A percentile compares a stretch with the other conserved stretches of the same genome.
Evolutionary conservation across 2,113 vertebrate genomes (phyloP).

Genomic region (Alethe diademata): DNA sequence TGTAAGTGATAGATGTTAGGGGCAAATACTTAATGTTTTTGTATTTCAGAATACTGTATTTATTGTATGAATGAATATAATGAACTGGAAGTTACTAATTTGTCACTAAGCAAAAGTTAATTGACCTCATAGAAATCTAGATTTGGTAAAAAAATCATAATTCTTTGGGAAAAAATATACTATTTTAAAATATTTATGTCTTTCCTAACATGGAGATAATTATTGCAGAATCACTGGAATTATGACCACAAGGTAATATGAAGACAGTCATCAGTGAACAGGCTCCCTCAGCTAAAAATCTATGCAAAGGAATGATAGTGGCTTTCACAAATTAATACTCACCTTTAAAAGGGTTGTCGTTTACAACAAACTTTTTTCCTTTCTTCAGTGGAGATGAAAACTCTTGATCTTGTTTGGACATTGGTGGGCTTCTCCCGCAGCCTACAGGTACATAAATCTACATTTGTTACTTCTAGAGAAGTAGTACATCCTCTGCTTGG

Average conservation of each 20-base stretch:
- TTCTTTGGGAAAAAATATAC: background rate
- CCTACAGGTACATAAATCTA: background rate
- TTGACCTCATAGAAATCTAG: background rate
- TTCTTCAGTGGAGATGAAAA: background rate
- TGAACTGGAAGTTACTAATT: background rate
- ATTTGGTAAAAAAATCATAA: background rate
- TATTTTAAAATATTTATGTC: background rate
- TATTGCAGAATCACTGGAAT: background rate
- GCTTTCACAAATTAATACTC: background rate
- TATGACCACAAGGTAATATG: accelerated
- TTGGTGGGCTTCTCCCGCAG: background rate
- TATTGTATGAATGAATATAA: background rate
- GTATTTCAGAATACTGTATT: background rate
- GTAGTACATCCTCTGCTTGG: background rate
- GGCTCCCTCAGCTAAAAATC: background rate
- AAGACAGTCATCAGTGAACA: background rate
- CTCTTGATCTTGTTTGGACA: background rate
- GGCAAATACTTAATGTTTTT: background rate
- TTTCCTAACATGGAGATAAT: background rate
- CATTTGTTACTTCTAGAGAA: background rate
- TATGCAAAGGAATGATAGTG: background rate
- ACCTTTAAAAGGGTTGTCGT: background rate
- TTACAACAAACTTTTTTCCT: background rate
- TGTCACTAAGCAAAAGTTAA: background rate
- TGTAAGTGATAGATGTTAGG: background rate